These are phyloP conservation scores for Pseudopleuronectes americanus DNA, from an alignment of 2,797 vertebrate species.

Conservation along the genomic window DNA sequence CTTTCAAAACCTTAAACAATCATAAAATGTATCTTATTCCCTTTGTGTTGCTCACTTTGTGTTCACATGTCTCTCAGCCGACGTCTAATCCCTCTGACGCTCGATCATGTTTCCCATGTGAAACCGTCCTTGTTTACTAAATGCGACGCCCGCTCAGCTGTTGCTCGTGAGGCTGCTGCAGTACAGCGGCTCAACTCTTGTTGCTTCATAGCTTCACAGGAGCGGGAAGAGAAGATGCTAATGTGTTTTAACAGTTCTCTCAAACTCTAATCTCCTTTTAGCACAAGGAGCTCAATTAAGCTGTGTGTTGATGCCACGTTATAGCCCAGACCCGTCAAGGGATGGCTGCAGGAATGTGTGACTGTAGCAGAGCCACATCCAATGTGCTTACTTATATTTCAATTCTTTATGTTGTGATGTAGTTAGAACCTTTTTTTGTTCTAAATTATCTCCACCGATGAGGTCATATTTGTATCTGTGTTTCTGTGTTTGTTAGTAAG, in stretches of 20 bases:
- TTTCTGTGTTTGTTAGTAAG: no score
- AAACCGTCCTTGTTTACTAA: constrained; percentile 40
- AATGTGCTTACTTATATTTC: constrained; percentile 48
- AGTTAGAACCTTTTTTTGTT: no score
- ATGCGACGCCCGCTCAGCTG: constrained; percentile 40
- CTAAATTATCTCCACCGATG: no score
- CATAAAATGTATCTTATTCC: neutral
- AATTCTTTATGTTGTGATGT: no score
- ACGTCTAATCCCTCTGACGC: constrained; percentile 20
- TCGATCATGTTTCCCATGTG: constrained; percentile 31
- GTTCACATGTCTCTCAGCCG: constrained; percentile 5
- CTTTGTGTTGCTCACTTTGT: no score
- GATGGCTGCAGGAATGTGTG: constrained; percentile 53
- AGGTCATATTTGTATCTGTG: no score
- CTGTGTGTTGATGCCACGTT: constrained; percentile 60
- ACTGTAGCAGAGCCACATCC: constrained; percentile 27
- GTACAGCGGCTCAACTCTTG: constrained; percentile 40
- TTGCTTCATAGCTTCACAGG: constrained; percentile 64
- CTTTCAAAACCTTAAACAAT: neutral
- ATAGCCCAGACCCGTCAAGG: constrained; percentile 62
- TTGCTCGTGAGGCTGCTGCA: constrained; percentile 48
- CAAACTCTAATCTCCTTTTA: constrained; percentile 70
- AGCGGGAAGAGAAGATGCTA: constrained; percentile 53
- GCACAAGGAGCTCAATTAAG: constrained; percentile 71
- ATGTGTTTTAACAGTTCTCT: constrained; percentile 71